These are phyloP conservation scores for Pituophis catenifer DNA, from an alignment of 2,113 vertebrate genomes.

Conservation along the genomic window DNA sequence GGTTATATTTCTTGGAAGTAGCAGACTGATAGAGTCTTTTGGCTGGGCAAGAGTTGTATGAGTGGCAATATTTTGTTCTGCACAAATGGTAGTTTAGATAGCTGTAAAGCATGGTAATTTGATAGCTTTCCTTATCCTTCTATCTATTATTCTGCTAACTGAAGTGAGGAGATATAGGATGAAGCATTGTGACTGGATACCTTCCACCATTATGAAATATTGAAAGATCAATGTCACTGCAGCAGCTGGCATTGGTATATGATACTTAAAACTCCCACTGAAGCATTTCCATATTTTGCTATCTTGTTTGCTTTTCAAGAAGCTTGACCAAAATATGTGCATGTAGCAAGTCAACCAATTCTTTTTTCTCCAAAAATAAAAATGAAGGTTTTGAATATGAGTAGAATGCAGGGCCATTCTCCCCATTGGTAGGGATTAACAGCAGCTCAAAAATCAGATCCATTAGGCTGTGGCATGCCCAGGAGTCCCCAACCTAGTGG, in stretches of 20 bases:
- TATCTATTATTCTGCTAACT: neutral
- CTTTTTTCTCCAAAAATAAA: too few relatives aligned
- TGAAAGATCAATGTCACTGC: neutral
- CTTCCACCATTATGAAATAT: neutral
- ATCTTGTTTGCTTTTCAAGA: neutral
- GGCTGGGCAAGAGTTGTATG: neutral
- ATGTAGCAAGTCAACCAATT: neutral
- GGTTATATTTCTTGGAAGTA: neutral
- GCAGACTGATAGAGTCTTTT: neutral
- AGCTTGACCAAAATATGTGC: neutral
- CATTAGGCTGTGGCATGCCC: neutral
- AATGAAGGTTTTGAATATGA: neutral
- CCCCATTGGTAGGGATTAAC: neutral
- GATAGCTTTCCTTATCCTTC: neutral
- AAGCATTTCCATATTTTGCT: neutral
- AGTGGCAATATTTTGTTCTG: neutral
- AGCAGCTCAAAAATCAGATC: neutral
- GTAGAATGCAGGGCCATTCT: neutral
- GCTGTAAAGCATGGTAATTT: neutral
- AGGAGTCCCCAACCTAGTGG: neutral
- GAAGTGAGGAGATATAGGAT: neutral
- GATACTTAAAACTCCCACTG: neutral
- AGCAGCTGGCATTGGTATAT: neutral
- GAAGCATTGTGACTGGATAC: neutral
- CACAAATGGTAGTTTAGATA: neutral